A percentile compares a stretch with the other conserved stretches of the same genome.
Evolutionary conservation across 2,113 vertebrate genomes (phyloP).

Genomic region (Condylura cristata): DNA sequence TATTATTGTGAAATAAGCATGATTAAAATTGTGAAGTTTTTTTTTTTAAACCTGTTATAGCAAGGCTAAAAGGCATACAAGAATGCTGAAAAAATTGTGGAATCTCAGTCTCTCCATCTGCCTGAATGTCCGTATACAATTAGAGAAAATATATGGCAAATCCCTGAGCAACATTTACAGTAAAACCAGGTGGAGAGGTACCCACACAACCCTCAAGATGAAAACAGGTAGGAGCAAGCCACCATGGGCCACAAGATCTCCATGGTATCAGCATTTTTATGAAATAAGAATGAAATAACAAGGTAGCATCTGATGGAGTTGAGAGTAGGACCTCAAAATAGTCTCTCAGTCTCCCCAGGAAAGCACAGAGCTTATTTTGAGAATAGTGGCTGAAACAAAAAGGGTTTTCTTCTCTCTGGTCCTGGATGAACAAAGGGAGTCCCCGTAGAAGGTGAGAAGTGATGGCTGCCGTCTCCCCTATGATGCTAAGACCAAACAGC

Average conservation of each 20-base stretch:
- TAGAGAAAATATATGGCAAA: background rate
- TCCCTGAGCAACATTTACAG: background rate
- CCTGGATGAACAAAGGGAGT: background rate
- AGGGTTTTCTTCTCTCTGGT: background rate
- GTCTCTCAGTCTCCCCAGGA: fast-evolving
- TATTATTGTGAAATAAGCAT: background rate
- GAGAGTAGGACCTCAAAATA: background rate
- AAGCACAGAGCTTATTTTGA: background rate
- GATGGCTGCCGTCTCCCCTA: no score
- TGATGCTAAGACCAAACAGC: background rate
- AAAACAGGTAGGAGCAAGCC: background rate
- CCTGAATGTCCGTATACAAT: background rate
- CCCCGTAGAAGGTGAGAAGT: background rate
- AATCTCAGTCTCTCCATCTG: background rate
- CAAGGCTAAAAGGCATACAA: background rate
- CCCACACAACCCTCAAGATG: background rate
- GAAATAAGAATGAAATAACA: background rate
- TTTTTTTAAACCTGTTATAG: background rate
- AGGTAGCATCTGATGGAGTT: background rate
- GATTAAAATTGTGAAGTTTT: background rate
- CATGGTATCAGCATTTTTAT: background rate
- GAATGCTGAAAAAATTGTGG: background rate
- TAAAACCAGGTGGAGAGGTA: background rate
- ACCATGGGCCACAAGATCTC: background rate
- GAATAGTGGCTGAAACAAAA: background rate